A percentile compares a stretch with the other conserved stretches of the same genome.
Conservation (phyloP, 2,797 vertebrate species). For the Eulemur rubriventer region DNA sequence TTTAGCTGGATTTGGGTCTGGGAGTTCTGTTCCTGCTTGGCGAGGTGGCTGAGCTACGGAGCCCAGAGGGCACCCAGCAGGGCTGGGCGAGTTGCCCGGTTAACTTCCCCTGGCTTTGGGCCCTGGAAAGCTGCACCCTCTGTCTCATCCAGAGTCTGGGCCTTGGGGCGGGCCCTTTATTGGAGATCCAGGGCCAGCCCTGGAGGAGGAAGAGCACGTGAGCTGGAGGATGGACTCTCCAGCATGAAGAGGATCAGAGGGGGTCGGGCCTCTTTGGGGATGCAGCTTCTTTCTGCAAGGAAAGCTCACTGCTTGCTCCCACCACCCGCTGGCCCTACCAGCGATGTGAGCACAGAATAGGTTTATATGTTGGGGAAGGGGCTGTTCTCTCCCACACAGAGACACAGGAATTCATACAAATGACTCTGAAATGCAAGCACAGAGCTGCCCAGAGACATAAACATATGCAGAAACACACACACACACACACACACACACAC, state of each 20-base stretch:
- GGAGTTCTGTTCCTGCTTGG: conserved; percentile 1
- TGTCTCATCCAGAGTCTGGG: conserved; percentile 46
- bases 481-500: not conserved
- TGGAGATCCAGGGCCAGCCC: not conserved
- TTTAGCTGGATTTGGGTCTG: not conserved
- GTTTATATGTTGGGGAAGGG: not conserved
- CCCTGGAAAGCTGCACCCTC: conserved; percentile 57
- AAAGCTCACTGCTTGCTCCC: not conserved
- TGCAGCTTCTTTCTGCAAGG: not conserved
- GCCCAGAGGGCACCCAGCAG: conserved; percentile 55
- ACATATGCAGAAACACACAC: not conserved
- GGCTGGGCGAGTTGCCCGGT: conserved; percentile 55
- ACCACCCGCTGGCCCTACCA: not conserved
- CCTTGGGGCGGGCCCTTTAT: not conserved
- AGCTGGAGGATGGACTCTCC: conserved; percentile 32
- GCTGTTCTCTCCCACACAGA: not conserved
- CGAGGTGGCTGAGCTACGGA: not conserved
- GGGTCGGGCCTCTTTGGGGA: not conserved
- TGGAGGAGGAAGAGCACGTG: conserved; percentile 8
- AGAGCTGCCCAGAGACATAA: not conserved
- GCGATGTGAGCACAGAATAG: not conserved
- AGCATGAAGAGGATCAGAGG: not conserved
- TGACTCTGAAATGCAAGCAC: not conserved
- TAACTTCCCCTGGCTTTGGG: conserved; percentile 56
- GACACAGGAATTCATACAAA: not conserved